Base-by-base conservation (phyloP, 2,888 invertebrate species). In the Spisula subtruncata region DNA sequence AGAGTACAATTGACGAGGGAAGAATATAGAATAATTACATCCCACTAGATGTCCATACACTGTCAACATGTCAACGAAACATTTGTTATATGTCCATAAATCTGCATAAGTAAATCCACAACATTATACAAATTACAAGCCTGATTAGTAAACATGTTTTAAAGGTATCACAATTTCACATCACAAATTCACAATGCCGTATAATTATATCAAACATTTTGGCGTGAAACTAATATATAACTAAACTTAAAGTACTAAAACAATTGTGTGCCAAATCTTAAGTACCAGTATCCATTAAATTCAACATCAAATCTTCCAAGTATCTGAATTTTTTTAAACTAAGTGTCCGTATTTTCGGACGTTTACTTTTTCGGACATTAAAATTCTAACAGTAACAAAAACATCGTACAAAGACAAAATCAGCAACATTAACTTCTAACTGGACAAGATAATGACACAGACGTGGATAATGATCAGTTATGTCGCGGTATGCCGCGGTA, bases 41-140 rank as follows among this genome's bases (percentile, higher is more conserved):
- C 60, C 6, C 16, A 66, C 20, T 25, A 66, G 10, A 25, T 25
- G 60, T 66, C n/a, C 4, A 25, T 25, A 66, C 5, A 25, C 25
- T 66, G 60, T 66, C 60, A 66, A 66, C 60, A 66, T 25, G 60
- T 66, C 60, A 66, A 66, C n/a, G 25, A 66, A 66, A 66, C 60
- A 25, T 25, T 41, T 25, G n/a, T 25, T 10, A 66, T 66, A 25
- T 8, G 12, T n/a, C 60, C 60, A 25, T 66, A 66, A 66, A 66
- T 25, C 60, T 66, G 25, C 25, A 66, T 66, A 8, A 66, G 25
- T 25, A 66, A 66, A 66, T 66, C 60, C 25, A 25, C 60, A 66
- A 25, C 10, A 25, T 66, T 66, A 25, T 25, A 66, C 25, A 25
- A 56, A 56, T 56, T 56, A 66, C 25, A 51, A 51, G 16, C 8